These are phyloP conservation scores for Chrysemys picta DNA, from an alignment of 2,113 vertebrate genomes.

Conservation along the genomic window DNA sequence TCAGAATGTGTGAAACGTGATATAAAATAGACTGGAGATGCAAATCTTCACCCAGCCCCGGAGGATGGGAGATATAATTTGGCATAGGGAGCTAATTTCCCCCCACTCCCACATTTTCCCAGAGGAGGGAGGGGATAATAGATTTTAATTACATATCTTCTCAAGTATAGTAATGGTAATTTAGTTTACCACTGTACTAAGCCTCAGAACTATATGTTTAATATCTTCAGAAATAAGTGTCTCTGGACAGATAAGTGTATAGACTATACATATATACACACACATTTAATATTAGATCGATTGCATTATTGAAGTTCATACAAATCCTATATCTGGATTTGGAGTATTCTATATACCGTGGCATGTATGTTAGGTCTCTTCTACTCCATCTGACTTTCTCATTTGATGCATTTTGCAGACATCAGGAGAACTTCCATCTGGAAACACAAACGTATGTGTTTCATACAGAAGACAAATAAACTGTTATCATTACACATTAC, in stretches of 20 bases:
- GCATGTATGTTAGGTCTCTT: not conserved
- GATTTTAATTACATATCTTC: constrained; percentile 22
- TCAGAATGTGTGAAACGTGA: not conserved
- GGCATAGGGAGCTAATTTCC: constrained; percentile 13
- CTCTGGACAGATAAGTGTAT: not conserved
- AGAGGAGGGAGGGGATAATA: constrained; percentile 12
- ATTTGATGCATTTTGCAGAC: not conserved
- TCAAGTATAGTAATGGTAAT: not conserved
- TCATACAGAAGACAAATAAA: not conserved
- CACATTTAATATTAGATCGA: not conserved
- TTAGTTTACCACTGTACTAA: not conserved
- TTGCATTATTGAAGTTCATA: not conserved
- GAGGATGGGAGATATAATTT: constrained; percentile 3
- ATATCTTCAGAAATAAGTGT: not conserved
- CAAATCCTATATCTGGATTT: not conserved
- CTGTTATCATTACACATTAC: not conserved
- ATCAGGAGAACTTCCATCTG: not conserved
- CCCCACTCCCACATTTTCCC: not conserved
- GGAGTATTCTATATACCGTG: not conserved
- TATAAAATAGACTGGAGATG: not conserved
- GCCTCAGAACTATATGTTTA: not conserved
- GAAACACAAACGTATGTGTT: not conserved
- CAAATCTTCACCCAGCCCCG: not conserved
- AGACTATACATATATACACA: not conserved
- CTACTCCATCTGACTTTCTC: not conserved